Percentiles rank a stretch among this genome's conserved stretches.
phyloP scores from a whole-genome alignment of 2,797 vertebrate species.

The Parambassis ranga region DNA sequence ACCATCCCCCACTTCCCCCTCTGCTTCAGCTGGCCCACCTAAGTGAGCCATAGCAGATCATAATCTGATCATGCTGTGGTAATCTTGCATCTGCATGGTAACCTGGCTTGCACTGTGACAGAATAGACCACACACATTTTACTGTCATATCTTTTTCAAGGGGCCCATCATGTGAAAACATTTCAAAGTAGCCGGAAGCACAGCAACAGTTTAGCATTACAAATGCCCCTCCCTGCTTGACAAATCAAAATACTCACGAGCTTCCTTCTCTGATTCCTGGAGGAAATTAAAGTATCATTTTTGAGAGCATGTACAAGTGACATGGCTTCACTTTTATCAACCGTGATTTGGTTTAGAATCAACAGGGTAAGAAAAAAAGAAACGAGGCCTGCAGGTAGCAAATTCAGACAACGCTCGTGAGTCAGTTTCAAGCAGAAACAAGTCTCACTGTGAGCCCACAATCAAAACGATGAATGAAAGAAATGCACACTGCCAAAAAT shows the following conservation, averaged over 20 bases:
- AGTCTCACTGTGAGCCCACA: slow-evolving; percentile 11
- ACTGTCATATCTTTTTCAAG: slow-evolving; percentile 16
- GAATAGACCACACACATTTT: slow-evolving; percentile 6
- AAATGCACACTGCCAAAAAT: slow-evolving; percentile 21
- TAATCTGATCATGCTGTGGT: slow-evolving; percentile 62
- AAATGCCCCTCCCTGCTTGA: slow-evolving; percentile 1
- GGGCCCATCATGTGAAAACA: slow-evolving; percentile 2
- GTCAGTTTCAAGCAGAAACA: slow-evolving; percentile 27
- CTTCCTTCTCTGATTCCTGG: slow-evolving; percentile 4
- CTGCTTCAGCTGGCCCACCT: slow-evolving; percentile 8
- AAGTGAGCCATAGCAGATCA: slow-evolving; percentile 48
- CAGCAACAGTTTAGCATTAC: slow-evolving; percentile 13
- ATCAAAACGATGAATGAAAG: slow-evolving; percentile 30
- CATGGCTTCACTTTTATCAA: slow-evolving; percentile 21
- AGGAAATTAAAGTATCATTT: slow-evolving; percentile 29
- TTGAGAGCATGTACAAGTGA: slow-evolving; percentile 10
- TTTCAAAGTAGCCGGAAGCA: slow-evolving; percentile 16
- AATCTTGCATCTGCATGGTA: slow-evolving; percentile 53
- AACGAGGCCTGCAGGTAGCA: slow-evolving; percentile 27
- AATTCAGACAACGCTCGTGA: slow-evolving; percentile 27
- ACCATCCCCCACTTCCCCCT: neutral
- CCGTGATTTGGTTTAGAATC: slow-evolving; percentile 24
- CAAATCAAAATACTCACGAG: slow-evolving; percentile 19
- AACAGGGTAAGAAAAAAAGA: slow-evolving; percentile 6
- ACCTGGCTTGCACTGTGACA: slow-evolving; percentile 39